Evolutionary conservation across 2,113 vertebrate genomes (phyloP).

Genomic region (Syngnathus floridae): DNA sequence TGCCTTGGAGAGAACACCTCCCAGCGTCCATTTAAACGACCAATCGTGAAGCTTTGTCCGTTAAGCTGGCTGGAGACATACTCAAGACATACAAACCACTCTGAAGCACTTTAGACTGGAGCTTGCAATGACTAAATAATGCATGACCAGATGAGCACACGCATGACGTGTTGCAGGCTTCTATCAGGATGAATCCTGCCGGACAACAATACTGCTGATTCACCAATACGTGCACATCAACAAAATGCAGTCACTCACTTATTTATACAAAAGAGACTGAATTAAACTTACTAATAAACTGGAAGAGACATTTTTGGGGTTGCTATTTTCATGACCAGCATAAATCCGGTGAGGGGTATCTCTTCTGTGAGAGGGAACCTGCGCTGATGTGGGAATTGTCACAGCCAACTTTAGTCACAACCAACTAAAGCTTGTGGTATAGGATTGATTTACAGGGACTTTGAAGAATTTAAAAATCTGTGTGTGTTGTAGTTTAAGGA

Average conservation of each 20-base stretch:
- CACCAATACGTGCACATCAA: background rate
- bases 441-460: too few species aligned
- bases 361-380: too few species aligned
- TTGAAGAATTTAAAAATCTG: background rate
- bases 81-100: background rate
- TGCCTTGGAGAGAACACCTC: background rate
- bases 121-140: background rate
- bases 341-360: too few species aligned
- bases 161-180: background rate
- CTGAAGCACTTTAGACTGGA: background rate
- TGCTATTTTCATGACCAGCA: too few species aligned
- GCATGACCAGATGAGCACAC: background rate
- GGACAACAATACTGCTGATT: background rate
- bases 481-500: background rate
- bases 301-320: too few species aligned
- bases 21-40: background rate
- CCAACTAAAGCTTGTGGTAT: too few species aligned
- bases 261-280: too few species aligned
- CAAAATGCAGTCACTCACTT: too few species aligned
- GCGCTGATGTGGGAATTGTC: too few species aligned
- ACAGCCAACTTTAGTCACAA: too few species aligned
- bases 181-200: background rate
- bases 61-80: background rate
- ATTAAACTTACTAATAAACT: too few species aligned
- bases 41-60: background rate